A percentile compares a stretch with the other conserved stretches of the same genome.
Evolutionary conservation across 1,140 invertebrate genomes (phyloP).

Genomic region (Diachasma alloeum): DNA sequence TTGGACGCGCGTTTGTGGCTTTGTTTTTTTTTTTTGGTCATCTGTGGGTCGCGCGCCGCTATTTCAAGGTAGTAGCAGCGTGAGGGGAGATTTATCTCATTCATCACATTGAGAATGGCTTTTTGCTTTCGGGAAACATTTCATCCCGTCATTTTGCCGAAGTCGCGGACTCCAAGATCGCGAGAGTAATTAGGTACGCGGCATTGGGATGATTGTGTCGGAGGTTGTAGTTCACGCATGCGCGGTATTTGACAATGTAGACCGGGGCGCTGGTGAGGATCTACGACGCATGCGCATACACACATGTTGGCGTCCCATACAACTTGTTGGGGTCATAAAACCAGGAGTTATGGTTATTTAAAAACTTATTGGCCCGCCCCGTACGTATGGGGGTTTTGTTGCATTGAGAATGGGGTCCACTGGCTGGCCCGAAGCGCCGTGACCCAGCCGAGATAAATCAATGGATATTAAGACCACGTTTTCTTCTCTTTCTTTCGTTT

Average conservation of each 20-base stretch:
- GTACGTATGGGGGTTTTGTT: conserved; percentile 52
- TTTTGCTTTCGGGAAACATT: background rate
- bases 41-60: background rate
- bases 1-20: background rate
- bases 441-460: conserved; percentile 64
- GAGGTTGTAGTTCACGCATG: background rate
- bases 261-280: background rate
- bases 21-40: background rate
- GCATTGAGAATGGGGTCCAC: conserved; percentile 36
- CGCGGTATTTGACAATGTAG: background rate
- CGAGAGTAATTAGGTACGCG: too few relatives aligned
- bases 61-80: background rate
- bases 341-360: conserved; percentile 64
- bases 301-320: conserved; percentile 27
- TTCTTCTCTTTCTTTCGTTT: conserved; percentile 26
- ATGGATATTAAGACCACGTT: conserved; percentile 60
- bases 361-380: conserved; percentile 64
- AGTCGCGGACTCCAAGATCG: too few relatives aligned
- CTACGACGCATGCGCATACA: background rate
- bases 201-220: background rate
- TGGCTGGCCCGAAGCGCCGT: conserved; percentile 45
- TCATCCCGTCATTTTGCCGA: too few relatives aligned
- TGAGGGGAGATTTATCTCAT: background rate
- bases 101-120: background rate
- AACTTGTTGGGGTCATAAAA: conserved; percentile 55